phyloP scores from a whole-genome alignment of 2,797 vertebrate genomes.

The Melanotaenia parkinsoni region DNA sequence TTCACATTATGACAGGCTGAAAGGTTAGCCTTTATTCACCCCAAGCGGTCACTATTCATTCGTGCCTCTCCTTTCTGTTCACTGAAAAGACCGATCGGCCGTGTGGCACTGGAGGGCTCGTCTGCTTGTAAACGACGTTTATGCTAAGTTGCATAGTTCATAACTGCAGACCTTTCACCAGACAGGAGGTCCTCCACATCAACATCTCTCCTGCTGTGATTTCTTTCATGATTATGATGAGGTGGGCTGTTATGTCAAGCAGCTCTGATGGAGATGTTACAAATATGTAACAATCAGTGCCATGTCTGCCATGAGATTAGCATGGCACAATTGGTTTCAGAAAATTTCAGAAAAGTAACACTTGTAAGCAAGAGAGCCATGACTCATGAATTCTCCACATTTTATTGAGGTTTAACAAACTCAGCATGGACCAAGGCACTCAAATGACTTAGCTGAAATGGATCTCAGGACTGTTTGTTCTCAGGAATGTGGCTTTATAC shows the following conservation, averaged over 20 bases:
- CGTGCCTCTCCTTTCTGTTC: conserved; percentile 60
- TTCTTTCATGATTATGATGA: conserved; percentile 68
- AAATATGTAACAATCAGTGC: conserved; percentile 55
- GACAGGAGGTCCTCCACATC: conserved; percentile 68
- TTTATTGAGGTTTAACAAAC: conserved; percentile 75
- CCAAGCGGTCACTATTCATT: conserved; percentile 72
- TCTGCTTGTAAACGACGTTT: conserved; percentile 72
- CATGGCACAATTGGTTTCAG: conserved; percentile 16
- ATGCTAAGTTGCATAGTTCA: conserved; percentile 63
- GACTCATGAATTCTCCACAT: conserved; percentile 56
- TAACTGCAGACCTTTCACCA: conserved; percentile 60
- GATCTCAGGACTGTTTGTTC: conserved; percentile 45
- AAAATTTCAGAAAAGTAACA: conserved; percentile 11
- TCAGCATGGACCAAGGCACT: conserved; percentile 76
- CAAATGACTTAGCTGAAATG: conserved; percentile 57
- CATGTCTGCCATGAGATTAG: conserved; percentile 22
- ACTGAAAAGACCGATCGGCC: conserved; percentile 66
- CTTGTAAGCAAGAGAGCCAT: conserved; percentile 26
- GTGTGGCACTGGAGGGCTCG: conserved; percentile 63
- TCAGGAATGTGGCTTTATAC: conserved; percentile 32
- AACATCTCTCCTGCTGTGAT: conserved; percentile 65
- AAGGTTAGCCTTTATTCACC: conserved; percentile 75
- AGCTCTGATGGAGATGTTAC: conserved; percentile 68
- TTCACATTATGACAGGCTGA: conserved; percentile 77
- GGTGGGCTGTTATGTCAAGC: conserved; percentile 42